A percentile compares a stretch with the other conserved stretches of the same genome.
phyloP scores from a whole-genome alignment of 1,140 invertebrate species.

The Cecropterus lyciades region DNA sequence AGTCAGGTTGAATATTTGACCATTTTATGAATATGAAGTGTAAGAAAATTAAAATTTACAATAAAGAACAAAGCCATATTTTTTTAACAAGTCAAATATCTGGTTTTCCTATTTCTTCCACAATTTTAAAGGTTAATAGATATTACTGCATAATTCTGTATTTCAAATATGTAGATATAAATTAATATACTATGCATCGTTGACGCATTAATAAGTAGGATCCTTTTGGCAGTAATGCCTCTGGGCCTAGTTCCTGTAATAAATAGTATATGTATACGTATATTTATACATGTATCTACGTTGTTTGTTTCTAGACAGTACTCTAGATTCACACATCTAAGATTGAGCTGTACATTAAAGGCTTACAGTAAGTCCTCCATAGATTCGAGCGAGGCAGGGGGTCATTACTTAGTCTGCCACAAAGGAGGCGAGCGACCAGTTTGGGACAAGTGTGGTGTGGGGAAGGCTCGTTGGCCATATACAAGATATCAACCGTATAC shows the following conservation, averaged over 20 bases:
- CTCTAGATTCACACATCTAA: slow-evolving; percentile 6
- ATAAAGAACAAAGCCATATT: too few species aligned
- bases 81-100: too few species aligned
- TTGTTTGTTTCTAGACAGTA: not conserved
- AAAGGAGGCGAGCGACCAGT: slow-evolving; percentile 17
- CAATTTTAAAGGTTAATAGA: too few species aligned
- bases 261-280: not conserved
- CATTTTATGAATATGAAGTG: too few species aligned
- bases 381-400: not conserved
- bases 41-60: not conserved
- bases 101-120: too few species aligned
- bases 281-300: not conserved
- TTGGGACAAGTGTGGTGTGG: not conserved
- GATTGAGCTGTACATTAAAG: slow-evolving; percentile 17
- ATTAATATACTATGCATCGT: too few species aligned
- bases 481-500: slow-evolving; percentile 1
- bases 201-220: too few species aligned
- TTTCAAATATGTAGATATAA: too few species aligned
- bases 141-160: too few species aligned
- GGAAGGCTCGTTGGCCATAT: not conserved
- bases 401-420: slow-evolving; percentile 30
- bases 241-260: too few species aligned
- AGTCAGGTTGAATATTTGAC: not conserved
- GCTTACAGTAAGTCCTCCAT: slow-evolving; percentile 8
- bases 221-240: too few species aligned